phyloP scores from a whole-genome alignment of 2,888 invertebrate genomes.

The Aproaerema taeniolella region DNA sequence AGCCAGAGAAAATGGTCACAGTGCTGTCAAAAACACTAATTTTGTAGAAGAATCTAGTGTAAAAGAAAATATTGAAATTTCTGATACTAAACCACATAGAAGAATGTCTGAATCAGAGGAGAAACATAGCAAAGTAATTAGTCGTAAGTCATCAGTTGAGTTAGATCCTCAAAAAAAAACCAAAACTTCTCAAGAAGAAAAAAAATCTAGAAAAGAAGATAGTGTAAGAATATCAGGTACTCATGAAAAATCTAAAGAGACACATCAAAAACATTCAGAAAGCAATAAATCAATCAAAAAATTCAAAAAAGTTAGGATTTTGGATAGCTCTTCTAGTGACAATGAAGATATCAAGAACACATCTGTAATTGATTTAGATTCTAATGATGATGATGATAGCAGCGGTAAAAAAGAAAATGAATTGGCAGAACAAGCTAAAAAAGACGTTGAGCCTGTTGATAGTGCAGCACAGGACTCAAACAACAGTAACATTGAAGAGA shows the following conservation, averaged over 20 bases:
- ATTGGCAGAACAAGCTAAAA: neutral
- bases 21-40: no score
- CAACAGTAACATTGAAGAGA: neutral
- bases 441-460: slow-evolving; percentile 1
- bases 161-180: no score
- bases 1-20: no score
- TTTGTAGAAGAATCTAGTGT: no score
- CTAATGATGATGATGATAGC: slow-evolving; percentile 29
- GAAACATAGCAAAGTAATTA: no score
- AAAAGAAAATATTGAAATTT: no score
- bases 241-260: neutral
- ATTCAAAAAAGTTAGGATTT: neutral
- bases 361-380: slow-evolving; percentile 28
- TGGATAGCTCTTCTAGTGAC: neutral
- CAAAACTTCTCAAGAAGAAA: neutral
- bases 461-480: slow-evolving; percentile 1
- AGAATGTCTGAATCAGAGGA: no score
- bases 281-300: neutral
- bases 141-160: no score
- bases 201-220: neutral
- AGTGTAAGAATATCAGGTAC: no score
- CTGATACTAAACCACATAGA: no score
- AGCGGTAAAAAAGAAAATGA: neutral
- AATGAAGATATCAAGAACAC: slow-evolving; percentile 3
- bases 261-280: neutral